A percentile compares a stretch with the other conserved stretches of the same genome.
Evolutionary conservation across 2,797 vertebrate species (phyloP).

Genomic region (Myioborus miniatus): DNA sequence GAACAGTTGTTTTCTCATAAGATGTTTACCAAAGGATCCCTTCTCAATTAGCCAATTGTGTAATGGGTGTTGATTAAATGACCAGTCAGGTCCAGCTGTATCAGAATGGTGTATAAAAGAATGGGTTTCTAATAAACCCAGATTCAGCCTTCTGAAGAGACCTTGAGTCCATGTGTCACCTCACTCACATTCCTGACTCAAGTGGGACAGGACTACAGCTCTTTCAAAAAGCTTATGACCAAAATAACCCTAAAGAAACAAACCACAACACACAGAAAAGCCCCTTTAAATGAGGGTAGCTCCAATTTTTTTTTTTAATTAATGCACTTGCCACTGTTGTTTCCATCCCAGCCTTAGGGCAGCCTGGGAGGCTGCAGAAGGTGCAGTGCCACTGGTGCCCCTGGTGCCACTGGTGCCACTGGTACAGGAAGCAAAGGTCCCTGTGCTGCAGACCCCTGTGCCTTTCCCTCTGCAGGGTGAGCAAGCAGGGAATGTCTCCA

Average conservation of each 20-base stretch:
- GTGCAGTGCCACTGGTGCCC: background rate
- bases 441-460: background rate
- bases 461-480: background rate
- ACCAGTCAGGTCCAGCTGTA: background rate
- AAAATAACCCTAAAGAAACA: background rate
- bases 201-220: background rate
- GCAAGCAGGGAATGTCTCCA: background rate
- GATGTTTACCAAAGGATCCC: background rate
- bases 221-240: background rate
- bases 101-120: background rate
- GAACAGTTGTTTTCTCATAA: background rate
- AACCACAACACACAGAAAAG: background rate
- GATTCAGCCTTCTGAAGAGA: background rate
- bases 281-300: background rate
- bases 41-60: background rate
- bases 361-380: background rate
- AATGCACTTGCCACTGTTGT: background rate
- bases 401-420: too few relatives aligned
- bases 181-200: background rate
- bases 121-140: background rate
- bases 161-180: background rate
- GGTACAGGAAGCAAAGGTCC: background rate
- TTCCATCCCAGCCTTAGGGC: background rate
- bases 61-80: background rate
- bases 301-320: background rate